A percentile compares a stretch with the other conserved stretches of the same genome.
phyloP scores from a whole-genome alignment of 2,113 vertebrate species.

The Pelmatolapia mariae region DNA sequence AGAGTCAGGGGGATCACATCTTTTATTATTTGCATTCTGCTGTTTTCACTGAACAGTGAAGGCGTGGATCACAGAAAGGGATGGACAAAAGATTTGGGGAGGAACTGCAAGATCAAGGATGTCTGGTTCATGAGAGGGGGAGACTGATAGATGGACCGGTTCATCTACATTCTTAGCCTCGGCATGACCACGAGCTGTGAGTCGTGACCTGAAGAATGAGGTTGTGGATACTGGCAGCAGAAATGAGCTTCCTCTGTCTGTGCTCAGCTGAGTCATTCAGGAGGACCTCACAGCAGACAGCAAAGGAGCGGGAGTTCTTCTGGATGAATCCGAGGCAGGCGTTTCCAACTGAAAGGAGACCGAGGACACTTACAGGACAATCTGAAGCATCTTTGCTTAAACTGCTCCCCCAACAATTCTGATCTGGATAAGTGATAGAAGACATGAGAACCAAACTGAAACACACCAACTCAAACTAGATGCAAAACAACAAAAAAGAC shows the following conservation, averaged over 20 bases:
- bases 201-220: not conserved
- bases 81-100: not conserved
- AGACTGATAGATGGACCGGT: not conserved
- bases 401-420: not conserved
- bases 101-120: not conserved
- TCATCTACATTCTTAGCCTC: not conserved
- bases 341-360: not conserved
- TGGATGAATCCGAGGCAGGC: not conserved
- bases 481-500: not conserved
- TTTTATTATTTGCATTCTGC: not conserved
- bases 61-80: not conserved
- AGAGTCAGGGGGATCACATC: not conserved
- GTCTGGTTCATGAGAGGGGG: not conserved
- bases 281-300: not conserved
- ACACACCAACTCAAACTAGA: not conserved
- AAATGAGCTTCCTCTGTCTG: not conserved
- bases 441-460: not conserved
- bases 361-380: not conserved
- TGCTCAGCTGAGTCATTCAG: not conserved
- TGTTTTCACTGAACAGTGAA: not conserved
- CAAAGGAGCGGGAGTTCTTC: not conserved
- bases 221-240: not conserved
- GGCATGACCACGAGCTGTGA: not conserved
- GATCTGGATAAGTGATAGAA: not conserved
- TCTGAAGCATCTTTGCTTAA: not conserved